Evolutionary conservation across 2,797 vertebrate species (phyloP).

Genomic region (Salarias fasciatus): DNA sequence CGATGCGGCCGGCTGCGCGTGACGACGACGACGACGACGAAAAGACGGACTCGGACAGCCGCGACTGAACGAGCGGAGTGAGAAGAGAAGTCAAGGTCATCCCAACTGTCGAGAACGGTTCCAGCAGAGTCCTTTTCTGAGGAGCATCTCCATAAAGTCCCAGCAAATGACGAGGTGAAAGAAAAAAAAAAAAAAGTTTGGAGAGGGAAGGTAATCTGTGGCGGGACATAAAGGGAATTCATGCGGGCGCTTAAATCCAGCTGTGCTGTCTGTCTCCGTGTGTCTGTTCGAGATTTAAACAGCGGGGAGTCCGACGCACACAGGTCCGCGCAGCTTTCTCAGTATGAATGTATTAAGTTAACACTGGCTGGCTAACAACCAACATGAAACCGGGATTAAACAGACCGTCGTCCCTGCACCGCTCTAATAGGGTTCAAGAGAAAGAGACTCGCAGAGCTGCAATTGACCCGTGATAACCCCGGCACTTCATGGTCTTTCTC

Average conservation of each 20-base stretch:
- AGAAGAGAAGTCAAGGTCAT: constrained; percentile 26
- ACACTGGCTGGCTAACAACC: constrained; percentile 19
- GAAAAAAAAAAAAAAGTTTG: background rate
- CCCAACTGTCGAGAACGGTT: constrained; percentile 14
- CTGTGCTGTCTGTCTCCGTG: constrained; percentile 55
- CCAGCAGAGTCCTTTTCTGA: constrained; percentile 4
- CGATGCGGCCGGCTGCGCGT: constrained; percentile 26
- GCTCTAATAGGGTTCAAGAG: constrained; percentile 55
- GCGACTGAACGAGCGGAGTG: background rate
- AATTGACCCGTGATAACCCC: constrained; percentile 52
- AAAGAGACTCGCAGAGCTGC: constrained; percentile 33
- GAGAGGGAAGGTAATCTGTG: constrained; percentile 40
- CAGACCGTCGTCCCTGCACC: constrained; percentile 22
- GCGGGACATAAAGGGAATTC: constrained; percentile 54
- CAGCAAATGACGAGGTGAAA: background rate
- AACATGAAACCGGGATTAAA: constrained; percentile 34
- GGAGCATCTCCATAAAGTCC: constrained; percentile 19
- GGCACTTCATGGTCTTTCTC: constrained; percentile 32
- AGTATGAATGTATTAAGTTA: constrained; percentile 13
- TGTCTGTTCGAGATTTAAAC: constrained; percentile 63
- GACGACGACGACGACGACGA: background rate
- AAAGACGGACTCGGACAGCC: background rate
- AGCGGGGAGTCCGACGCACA: constrained; percentile 28
- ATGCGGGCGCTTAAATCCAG: constrained; percentile 52
- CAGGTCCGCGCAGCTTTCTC: constrained; percentile 3